A percentile compares a stretch with the other conserved stretches of the same genome.
These are phyloP conservation scores for Sinodicranocentrus sp. DNA, from an alignment of 2,888 invertebrate genomes.

Conservation along the genomic window DNA sequence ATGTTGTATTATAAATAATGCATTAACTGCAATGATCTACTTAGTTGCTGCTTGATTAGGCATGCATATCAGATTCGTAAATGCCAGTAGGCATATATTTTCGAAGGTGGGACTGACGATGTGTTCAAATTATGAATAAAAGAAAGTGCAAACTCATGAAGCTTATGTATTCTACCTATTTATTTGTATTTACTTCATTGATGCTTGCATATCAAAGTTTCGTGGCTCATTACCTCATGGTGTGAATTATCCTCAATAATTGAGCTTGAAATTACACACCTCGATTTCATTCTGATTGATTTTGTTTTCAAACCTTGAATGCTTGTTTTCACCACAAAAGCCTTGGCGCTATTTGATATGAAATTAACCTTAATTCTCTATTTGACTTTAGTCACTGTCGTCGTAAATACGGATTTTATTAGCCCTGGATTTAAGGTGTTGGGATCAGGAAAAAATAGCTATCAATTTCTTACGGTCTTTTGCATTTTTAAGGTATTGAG, in stretches of 20 bases:
- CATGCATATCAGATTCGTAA: constrained; percentile 40
- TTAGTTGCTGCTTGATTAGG: constrained; percentile 39
- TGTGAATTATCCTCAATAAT: constrained; percentile 55
- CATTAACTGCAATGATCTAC: constrained; percentile 41
- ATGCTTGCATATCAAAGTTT: constrained; percentile 3
- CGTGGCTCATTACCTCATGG: constrained; percentile 49
- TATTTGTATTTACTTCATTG: constrained; percentile 33
- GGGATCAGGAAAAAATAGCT: too few relatives aligned
- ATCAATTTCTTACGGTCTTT: too few relatives aligned
- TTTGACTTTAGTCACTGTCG: too few relatives aligned
- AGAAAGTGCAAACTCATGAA: constrained; percentile 40
- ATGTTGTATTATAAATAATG: background rate
- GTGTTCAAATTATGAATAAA: constrained; percentile 26
- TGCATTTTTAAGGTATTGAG: too few relatives aligned
- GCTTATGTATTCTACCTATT: background rate
- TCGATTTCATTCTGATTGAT: constrained; percentile 44
- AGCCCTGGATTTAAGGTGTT: too few relatives aligned
- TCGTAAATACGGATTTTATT: too few relatives aligned
- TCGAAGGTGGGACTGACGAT: constrained; percentile 34
- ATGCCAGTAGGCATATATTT: constrained; percentile 28
- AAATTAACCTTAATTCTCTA: constrained; percentile 34
- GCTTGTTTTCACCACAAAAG: too few relatives aligned
- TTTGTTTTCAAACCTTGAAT: constrained; percentile 28
- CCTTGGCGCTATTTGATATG: too few relatives aligned
- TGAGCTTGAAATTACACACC: constrained; percentile 42